phyloP scores from a whole-genome alignment of 2,797 vertebrate species.

The Neopelma chrysocephalum region DNA sequence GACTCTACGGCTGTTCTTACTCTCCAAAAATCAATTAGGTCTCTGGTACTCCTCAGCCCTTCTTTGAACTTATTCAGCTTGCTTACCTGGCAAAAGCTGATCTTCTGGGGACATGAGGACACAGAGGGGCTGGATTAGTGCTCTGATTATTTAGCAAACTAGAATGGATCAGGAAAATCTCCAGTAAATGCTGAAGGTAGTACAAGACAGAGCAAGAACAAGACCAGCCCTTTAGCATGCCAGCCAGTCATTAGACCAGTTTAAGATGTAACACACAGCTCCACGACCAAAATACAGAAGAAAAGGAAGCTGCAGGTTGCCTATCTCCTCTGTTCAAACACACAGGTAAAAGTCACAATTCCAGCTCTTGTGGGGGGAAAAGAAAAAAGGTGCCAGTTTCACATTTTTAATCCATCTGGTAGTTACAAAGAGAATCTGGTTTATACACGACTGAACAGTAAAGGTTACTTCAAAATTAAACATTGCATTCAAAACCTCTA shows the following conservation, averaged over 20 bases:
- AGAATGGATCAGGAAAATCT: background rate
- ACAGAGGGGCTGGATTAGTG: background rate
- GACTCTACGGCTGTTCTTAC: background rate
- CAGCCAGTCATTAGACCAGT: background rate
- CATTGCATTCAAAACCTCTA: background rate
- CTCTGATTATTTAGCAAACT: background rate
- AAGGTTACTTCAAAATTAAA: background rate
- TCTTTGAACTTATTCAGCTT: background rate
- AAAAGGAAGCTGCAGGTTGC: background rate
- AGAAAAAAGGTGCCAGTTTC: background rate
- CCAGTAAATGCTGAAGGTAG: background rate
- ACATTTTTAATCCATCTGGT: background rate
- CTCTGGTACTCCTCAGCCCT: background rate
- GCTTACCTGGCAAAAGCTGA: background rate
- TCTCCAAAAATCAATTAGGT: background rate
- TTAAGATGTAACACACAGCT: background rate
- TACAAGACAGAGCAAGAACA: background rate
- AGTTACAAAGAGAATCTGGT: background rate
- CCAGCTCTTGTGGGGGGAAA: fast-evolving
- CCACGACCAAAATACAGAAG: background rate
- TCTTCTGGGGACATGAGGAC: background rate
- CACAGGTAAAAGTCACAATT: background rate
- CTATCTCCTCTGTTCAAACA: background rate
- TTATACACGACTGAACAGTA: background rate
- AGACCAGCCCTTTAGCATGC: background rate